Percentiles rank a stretch among this genome's conserved stretches.
phyloP scores from a whole-genome alignment of 2,797 vertebrate species.

The Lacerta agilis region DNA sequence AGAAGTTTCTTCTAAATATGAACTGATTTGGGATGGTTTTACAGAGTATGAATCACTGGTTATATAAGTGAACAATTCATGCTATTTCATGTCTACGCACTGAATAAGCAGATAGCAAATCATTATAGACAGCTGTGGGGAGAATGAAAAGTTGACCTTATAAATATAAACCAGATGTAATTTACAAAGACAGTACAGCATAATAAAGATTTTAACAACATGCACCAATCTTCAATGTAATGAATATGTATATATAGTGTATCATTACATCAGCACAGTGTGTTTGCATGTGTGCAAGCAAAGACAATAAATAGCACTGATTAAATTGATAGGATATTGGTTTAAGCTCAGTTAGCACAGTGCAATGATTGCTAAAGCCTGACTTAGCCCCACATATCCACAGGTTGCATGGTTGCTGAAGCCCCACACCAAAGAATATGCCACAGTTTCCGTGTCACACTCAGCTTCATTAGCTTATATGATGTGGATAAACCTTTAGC shows the following conservation, averaged over 20 bases:
- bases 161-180: constrained; percentile 24
- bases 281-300: too few species aligned
- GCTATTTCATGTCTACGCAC: neutral
- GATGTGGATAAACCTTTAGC: neutral
- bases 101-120: constrained; percentile 19
- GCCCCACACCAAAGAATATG: too few species aligned
- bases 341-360: neutral
- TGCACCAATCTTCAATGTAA: neutral
- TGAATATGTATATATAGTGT: neutral
- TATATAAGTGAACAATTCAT: neutral
- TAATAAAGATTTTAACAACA: neutral
- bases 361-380: neutral
- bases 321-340: neutral
- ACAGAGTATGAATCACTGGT: neutral
- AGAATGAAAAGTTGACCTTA: constrained; percentile 7
- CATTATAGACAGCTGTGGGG: neutral
- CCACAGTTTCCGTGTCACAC: neutral
- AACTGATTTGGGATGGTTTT: neutral
- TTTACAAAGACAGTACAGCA: constrained; percentile 28
- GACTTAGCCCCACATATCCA: too few species aligned
- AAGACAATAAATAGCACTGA: neutral
- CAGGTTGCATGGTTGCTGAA: too few species aligned
- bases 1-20: neutral
- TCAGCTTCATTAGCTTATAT: neutral
- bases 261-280: too few species aligned